Base-by-base conservation (phyloP, 2,113 vertebrate genomes). In the Datnioides undecimradiatus region DNA sequence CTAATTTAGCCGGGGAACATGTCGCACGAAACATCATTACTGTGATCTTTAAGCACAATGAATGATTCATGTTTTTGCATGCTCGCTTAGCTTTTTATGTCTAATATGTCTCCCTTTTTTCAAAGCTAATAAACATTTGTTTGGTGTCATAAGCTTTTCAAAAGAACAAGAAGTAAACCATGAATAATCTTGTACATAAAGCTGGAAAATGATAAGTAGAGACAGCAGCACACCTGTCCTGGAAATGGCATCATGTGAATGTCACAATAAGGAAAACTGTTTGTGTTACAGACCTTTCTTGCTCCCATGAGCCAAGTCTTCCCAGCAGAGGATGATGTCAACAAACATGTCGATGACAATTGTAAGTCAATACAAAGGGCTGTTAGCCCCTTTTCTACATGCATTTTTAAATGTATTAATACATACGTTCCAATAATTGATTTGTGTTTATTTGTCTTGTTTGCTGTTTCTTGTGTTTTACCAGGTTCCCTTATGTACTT, bases 401-500 rank as follows among this genome's bases (percentile, higher is more conserved):
- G 2, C 6, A 4, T n/a, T 13, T 27, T 10, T 31, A 40, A 9
- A 6, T 48, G 6, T 17, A 17, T 23, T 21, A 16, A 17, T 23
- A n/a, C 5, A 25, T n/a, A 5, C 31, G 57, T 38, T 33, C 10
- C 14, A 3, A 25, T 16, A 52, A 45, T n/a, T 40, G 1, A 46
- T 46, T 19, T n/a, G 29, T 25, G 27, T 36, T 40, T 25, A 41
- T 27, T 52, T n/a, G 2, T 10, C 8, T 1, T 51, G 1, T 62
- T 57, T 48, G 81, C 52, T 86, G 38, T 74, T 25, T 59, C 67
- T n/a, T 86, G 4, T 63, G 80, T 52, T 72, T 89, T 51, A 65
- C 57, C 84, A 99, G 98, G 98, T 94, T 97, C 97, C 52, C 92
- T 99, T 27, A 99, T 99, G 98, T 99, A 99, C 94, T 95, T 99